Evolutionary conservation across 2,888 invertebrate species (phyloP), one percentile per base, ranked within the genome.

Genomic region (Hyalella azteca): DNA sequence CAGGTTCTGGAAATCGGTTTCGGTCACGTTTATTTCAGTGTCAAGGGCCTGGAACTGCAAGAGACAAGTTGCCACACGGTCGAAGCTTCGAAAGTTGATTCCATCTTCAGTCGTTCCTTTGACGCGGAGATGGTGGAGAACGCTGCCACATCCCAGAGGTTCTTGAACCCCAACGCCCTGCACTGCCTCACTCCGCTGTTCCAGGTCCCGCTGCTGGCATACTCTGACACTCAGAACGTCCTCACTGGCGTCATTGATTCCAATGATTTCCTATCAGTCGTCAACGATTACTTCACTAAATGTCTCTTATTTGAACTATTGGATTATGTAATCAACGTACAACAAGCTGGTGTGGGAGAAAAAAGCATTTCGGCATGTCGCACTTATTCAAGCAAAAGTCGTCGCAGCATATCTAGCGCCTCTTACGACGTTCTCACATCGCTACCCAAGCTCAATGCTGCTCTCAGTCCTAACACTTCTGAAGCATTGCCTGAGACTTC

Each of bases 81-180:
- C n/a, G 89, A 89, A 85, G 89, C 89, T 4, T 87, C 88, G 3
- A 86, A 87, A 78, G 86, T 89, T 32, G 89, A 89, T 82, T 88
- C 88, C 73, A 86, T 88, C 50, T 88, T 89, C 85, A 88, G 88
- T 50, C 84, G 85, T 40, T 87, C 88, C 3, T 89, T 89, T 85
- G 88, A 87, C 84, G 88, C 87, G 2, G 40, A 15, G 22, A 54
- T 26, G 26, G 40, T 11, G 36, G 60, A 3, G 32, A n/a, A 22
- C 41, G 26, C n/a, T 49, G 15, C 36, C 60, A 87, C 86, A 77
- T 36, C 15, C 22, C 15, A n/a, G 26, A 73, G 60, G n/a, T 59
- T 40, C n/a, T 49, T 81, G 29, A 85, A 85, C 76, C 79, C 78
- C 9, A 81, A 80, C 73, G 77, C 77, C 19, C 80, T 84, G 48